Conservation (phyloP, 2,797 vertebrate genomes). For the Lophotriccus pileatus region DNA sequence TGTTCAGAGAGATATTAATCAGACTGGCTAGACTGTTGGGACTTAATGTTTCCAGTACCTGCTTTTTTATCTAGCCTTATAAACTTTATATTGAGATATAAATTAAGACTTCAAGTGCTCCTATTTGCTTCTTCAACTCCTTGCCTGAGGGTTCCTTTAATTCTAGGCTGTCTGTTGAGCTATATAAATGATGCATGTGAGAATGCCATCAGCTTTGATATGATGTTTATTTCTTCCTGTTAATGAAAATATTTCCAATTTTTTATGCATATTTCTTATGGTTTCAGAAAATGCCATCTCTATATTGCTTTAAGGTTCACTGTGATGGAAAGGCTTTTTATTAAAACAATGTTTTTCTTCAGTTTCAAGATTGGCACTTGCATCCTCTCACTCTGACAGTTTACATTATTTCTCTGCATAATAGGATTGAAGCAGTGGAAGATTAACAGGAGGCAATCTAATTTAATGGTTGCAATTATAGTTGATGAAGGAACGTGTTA, state of each 20-base stretch:
- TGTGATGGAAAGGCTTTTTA: conserved; percentile 57
- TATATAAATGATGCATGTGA: conserved; percentile 53
- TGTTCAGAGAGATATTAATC: conserved; percentile 67
- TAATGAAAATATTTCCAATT: conserved; percentile 69
- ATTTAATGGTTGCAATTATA: conserved; percentile 72
- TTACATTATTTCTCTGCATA: conserved; percentile 55
- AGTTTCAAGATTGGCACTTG: conserved; percentile 34
- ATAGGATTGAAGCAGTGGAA: conserved; percentile 56
- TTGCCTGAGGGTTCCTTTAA: conserved; percentile 65
- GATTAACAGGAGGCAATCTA: conserved; percentile 70
- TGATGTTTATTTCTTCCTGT: conserved; percentile 63
- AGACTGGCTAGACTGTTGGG: conserved; percentile 40
- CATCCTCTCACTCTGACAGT: conserved; percentile 63
- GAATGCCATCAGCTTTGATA: conserved; percentile 62
- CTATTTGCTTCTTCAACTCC: conserved; percentile 59
- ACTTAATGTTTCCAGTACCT: conserved; percentile 56
- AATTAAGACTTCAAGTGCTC: conserved; percentile 69
- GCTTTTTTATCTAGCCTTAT: conserved; percentile 61
- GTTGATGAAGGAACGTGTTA: conserved; percentile 72
- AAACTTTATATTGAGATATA: conserved; percentile 69
- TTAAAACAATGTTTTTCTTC: conserved; percentile 67
- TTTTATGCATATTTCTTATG: conserved; percentile 23
- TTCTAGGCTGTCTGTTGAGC: conserved; percentile 53
- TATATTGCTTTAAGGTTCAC: conserved; percentile 51
- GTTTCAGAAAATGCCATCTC: conserved; percentile 42